phyloP scores from a whole-genome alignment of 1,140 invertebrate species.

The Hormaphis cornu region DNA sequence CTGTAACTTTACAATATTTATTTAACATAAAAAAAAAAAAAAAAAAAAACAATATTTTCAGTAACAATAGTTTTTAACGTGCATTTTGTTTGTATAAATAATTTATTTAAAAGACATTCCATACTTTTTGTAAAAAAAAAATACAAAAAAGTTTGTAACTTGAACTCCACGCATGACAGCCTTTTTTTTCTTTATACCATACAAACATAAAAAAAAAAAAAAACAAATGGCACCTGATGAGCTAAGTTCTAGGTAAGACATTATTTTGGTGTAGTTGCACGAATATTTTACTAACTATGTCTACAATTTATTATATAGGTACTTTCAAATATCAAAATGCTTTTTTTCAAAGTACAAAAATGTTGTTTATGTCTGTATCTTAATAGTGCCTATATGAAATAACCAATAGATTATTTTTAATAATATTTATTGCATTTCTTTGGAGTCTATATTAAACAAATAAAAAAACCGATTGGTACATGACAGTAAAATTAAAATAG shows the following conservation, averaged over 20 bases:
- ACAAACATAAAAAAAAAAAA: conserved; percentile 15
- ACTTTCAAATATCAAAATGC: background rate
- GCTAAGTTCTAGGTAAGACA: conserved; percentile 18
- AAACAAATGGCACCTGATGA: conserved; percentile 25
- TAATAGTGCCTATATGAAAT: too few relatives aligned
- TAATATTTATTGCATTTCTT: conserved; percentile 27
- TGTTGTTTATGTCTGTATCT: conserved; percentile 18
- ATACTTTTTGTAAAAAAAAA: conserved; percentile 29
- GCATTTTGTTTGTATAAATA: conserved; percentile 31
- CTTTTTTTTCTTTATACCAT: conserved; percentile 26
- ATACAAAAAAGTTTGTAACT: conserved; percentile 28
- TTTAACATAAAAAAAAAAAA: conserved; percentile 20
- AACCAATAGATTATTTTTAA: conserved; percentile 11
- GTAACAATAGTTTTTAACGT: conserved; percentile 30
- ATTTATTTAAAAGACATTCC: conserved; percentile 26
- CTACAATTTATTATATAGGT: conserved; percentile 11
- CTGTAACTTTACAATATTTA: conserved; percentile 23
- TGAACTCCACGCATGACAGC: conserved; percentile 26
- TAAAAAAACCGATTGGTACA: background rate
- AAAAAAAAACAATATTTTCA: background rate
- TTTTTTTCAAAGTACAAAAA: conserved; percentile 29
- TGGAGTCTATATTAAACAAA: conserved; percentile 24
- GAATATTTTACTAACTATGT: conserved; percentile 12
- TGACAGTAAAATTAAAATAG: conserved; percentile 19
- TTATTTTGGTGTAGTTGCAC: conserved; percentile 7